Base-by-base conservation (phyloP, 2,113 vertebrate species). In the Albula goreensis region DNA sequence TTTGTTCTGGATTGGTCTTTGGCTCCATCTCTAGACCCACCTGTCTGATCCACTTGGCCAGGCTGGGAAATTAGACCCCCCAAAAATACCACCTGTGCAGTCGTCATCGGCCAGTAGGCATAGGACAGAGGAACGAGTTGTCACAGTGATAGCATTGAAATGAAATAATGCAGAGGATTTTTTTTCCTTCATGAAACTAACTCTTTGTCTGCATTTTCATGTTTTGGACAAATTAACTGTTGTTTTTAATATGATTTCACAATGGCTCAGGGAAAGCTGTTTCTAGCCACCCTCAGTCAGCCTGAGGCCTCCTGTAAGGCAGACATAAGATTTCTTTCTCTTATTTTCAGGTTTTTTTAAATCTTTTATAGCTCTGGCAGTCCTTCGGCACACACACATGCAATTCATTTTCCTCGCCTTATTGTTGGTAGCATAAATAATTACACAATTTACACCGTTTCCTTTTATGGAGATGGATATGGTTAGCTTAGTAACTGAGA, bases 281-380 rank as follows among this genome's bases (percentile, higher is more conserved):
- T 90, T 88, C 80, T 89, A 88, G 85, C 86, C 86, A 56, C 86
- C 86, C 53, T 12, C 77, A 19, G 4, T 15, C 79, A 51, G 88
- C 82, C 74, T 50, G 11, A 78, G 56, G 88, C 82, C 57, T 50
- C 63, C 86, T 84, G 79, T 25, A 87, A 84, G 85, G 82, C 60
- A 70, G 51, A 84, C 79, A 78, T 85, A 87, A 86, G 77, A 86
- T 80, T 50, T 89, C 83, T 81, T 85, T 86, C 83, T 83, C 83
- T 85, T 83, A 89, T 86, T 87, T 86, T 87, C 85, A 66, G 81
- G 8, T 5, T 81, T 86, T 85, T 41, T 41, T 41, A 41, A 66
- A 78, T 81, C 77, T 70, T 87, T 86, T 86, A 83, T 81, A 85
- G 53, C 57, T 78, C 83, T 86, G 80, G 88, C 83, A 86, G 84